Evolutionary conservation across 2,113 vertebrate genomes (phyloP).

Genomic region (Odontophorus gujanensis): DNA sequence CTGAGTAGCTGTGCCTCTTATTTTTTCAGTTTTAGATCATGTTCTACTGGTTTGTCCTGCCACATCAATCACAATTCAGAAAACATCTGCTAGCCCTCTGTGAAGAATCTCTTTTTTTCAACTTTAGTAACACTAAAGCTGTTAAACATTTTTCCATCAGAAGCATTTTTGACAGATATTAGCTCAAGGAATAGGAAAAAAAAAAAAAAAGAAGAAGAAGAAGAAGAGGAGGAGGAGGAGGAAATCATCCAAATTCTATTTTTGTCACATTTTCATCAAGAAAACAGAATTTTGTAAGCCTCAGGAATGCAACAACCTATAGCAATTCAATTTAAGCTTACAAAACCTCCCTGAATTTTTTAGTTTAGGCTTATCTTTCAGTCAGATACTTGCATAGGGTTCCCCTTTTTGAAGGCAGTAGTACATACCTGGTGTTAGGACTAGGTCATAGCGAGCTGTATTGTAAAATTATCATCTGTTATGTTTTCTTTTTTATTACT

Average conservation of each 20-base stretch:
- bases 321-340: not conserved
- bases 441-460: not conserved
- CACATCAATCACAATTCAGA: conserved; percentile 39
- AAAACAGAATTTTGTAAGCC: not conserved
- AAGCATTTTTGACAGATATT: conserved; percentile 12
- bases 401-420: not conserved
- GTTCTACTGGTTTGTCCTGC: conserved; percentile 6
- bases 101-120: not conserved
- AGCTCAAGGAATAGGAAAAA: not conserved
- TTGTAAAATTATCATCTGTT: not conserved
- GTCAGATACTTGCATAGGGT: not conserved
- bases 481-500: not conserved
- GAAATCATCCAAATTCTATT: not conserved
- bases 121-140: not conserved
- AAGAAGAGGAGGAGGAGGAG: not conserved
- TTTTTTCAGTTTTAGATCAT: conserved; percentile 42
- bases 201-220: not conserved
- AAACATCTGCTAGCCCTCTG: conserved; percentile 54
- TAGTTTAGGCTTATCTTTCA: not conserved
- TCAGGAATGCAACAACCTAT: not conserved
- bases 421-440: not conserved
- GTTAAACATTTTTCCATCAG: not conserved
- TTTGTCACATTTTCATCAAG: not conserved
- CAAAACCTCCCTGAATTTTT: not conserved
- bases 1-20: not conserved